phyloP scores from a whole-genome alignment of 2,797 vertebrate genomes.

The Phylloscopus collybita region DNA sequence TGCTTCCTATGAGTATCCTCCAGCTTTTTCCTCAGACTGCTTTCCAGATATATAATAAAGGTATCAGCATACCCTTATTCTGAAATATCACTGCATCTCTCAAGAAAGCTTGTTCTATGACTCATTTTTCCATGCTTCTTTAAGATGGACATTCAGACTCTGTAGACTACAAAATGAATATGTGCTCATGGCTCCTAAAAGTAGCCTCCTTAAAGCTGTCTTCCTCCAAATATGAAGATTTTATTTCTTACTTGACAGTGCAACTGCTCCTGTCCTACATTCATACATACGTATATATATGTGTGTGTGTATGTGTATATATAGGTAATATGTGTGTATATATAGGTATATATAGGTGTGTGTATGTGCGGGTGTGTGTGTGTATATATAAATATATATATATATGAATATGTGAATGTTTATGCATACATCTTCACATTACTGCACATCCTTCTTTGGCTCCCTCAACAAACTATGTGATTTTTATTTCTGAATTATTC shows the following conservation, averaged over 20 bases:
- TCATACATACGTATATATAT: background rate
- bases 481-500: background rate
- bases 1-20: background rate
- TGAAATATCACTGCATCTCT: background rate
- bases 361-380: too few species aligned
- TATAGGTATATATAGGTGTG: background rate
- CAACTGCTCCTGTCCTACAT: background rate
- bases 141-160: background rate
- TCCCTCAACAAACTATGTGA: background rate
- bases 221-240: background rate
- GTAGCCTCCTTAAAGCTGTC: background rate
- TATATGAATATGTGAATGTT: accelerated
- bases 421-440: background rate
- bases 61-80: background rate
- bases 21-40: background rate
- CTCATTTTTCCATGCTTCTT: background rate
- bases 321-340: too few species aligned
- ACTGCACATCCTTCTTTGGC: background rate
- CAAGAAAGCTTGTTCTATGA: background rate
- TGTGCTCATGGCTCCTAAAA: background rate
- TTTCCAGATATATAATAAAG: background rate
- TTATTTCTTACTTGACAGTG: background rate
- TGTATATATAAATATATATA: too few species aligned
- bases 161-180: background rate
- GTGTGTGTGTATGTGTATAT: too few species aligned